Conservation (phyloP, 2,888 invertebrate genomes). For the Ethmia dodecea region DNA sequence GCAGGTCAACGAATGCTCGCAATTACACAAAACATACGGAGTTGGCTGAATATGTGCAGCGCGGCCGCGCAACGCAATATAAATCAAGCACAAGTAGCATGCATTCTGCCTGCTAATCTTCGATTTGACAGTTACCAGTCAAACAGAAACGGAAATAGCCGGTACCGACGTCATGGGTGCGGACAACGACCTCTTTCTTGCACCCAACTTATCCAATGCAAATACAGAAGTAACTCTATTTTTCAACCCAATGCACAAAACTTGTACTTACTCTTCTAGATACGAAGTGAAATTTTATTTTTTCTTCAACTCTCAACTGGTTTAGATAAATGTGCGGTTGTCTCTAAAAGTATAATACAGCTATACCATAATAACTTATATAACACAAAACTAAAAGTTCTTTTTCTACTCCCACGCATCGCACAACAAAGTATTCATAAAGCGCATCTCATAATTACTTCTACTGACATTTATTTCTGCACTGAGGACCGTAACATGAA, state of each 20-base stretch:
- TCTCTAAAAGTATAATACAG: too few relatives aligned
- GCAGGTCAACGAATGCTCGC: conserved; percentile 30
- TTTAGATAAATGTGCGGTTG: too few relatives aligned
- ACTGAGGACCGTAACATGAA: conserved; percentile 1
- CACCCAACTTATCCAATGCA: too few relatives aligned
- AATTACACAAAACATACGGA: conserved; percentile 22
- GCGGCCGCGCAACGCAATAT: conserved; percentile 25
- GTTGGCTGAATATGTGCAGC: conserved; percentile 21
- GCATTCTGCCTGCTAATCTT: conserved; percentile 44
- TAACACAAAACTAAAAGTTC: background rate
- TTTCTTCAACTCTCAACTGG: too few relatives aligned
- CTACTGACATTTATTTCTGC: conserved; percentile 2
- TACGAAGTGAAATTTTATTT: too few relatives aligned
- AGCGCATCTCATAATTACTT: conserved; percentile 1
- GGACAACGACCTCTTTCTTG: conserved; percentile 45
- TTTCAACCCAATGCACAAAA: too few relatives aligned
- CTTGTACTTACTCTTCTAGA: too few relatives aligned
- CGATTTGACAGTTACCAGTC: conserved; percentile 55
- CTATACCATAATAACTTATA: too few relatives aligned
- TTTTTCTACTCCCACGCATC: background rate
- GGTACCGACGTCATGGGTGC: conserved; percentile 43
- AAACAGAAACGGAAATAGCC: conserved; percentile 52
- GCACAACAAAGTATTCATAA: background rate
- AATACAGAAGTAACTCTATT: too few relatives aligned
- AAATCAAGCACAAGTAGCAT: conserved; percentile 36